Percentiles rank a stretch among this genome's conserved stretches.
Evolutionary conservation across 2,888 invertebrate species (phyloP).

Genomic region (Trachelus iudaicus): DNA sequence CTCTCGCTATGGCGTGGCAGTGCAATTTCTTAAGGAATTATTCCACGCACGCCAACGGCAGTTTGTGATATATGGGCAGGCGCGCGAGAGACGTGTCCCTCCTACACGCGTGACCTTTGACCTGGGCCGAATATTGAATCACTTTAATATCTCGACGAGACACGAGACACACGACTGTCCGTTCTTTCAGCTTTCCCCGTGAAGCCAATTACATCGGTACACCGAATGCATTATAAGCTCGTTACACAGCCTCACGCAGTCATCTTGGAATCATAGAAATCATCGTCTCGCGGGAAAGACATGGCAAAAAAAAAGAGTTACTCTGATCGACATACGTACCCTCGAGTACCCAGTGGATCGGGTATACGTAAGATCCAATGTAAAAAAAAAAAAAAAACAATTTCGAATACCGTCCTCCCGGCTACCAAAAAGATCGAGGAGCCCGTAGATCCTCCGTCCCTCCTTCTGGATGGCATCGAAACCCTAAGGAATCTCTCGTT

Average conservation of each 20-base stretch:
- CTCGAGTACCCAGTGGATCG: not conserved
- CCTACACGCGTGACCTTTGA: slow-evolving; percentile 48
- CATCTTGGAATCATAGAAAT: not conserved
- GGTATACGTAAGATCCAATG: not conserved
- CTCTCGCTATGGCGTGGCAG: not conserved
- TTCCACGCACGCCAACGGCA: slow-evolving; percentile 46
- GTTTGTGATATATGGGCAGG: slow-evolving; percentile 43
- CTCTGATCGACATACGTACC: not conserved
- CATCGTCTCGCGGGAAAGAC: not conserved
- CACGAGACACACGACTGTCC: slow-evolving; percentile 28
- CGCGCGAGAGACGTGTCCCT: slow-evolving; percentile 43
- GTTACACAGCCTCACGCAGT: not conserved
- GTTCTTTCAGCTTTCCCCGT: slow-evolving; percentile 7
- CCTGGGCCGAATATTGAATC: slow-evolving; percentile 52
- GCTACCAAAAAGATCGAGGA: not conserved
- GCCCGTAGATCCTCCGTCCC: not conserved
- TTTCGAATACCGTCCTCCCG: not conserved
- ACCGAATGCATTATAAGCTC: not conserved
- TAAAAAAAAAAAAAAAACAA: not conserved
- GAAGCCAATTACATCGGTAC: slow-evolving; percentile 4
- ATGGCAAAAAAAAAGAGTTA: not conserved
- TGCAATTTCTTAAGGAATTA: slow-evolving; percentile 30
- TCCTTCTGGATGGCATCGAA: not conserved
- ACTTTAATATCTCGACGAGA: slow-evolving; percentile 46
- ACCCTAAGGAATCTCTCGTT: not conserved